Percentiles rank a stretch among this genome's conserved stretches.
phyloP scores from a whole-genome alignment of 2,113 vertebrate species.

The Onychostoma macrolepis region DNA sequence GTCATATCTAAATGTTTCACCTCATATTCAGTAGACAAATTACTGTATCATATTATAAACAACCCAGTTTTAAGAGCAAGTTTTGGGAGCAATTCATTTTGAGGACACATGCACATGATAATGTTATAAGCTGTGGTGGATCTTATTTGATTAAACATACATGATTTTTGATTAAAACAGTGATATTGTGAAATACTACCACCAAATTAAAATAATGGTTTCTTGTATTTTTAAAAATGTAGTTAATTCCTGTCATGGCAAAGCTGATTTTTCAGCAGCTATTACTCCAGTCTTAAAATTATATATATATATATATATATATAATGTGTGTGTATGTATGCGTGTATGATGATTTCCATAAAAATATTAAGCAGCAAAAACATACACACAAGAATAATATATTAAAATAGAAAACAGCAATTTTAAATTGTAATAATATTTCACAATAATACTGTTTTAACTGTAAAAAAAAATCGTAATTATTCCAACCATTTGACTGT shows the following conservation, averaged over 20 bases:
- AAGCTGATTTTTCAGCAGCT: neutral
- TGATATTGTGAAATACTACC: neutral
- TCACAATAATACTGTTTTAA: too few species aligned
- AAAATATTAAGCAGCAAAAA: too few species aligned
- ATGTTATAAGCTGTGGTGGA: neutral
- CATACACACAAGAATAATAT: too few species aligned
- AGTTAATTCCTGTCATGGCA: neutral
- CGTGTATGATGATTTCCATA: too few species aligned
- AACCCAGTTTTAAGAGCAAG: neutral
- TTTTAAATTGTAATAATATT: too few species aligned
- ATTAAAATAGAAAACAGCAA: too few species aligned
- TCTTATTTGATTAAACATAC: neutral
- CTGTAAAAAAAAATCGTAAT: too few species aligned
- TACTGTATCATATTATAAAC: neutral
- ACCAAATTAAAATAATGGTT: neutral
- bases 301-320: too few species aligned
- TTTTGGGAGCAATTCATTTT: neutral
- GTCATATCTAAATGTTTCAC: conserved; percentile 63
- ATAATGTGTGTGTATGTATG: too few species aligned
- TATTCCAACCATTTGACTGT: too few species aligned
- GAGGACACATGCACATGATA: neutral
- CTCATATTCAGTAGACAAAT: neutral
- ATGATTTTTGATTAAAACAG: neutral
- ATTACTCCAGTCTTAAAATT: neutral
- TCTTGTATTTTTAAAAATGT: neutral